These are phyloP conservation scores for Sparidentex hasta DNA, from an alignment of 2,797 vertebrate species.

Conservation along the genomic window DNA sequence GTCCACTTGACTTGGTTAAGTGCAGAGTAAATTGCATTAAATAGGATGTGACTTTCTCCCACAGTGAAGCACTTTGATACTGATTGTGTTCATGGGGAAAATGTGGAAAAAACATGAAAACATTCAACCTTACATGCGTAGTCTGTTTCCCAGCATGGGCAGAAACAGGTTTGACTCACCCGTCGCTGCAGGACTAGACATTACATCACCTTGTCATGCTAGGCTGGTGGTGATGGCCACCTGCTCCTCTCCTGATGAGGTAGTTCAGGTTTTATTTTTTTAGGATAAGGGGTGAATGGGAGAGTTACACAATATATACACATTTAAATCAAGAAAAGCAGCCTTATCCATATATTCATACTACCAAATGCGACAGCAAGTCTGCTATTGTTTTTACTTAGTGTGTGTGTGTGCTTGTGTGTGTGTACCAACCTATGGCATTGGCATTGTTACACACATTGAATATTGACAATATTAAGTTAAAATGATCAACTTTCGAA, in stretches of 20 bases:
- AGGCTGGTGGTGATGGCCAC: background rate
- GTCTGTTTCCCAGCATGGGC: background rate
- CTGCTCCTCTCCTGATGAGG: background rate
- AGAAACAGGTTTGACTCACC: slow-evolving; percentile 5
- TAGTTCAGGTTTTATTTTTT: background rate
- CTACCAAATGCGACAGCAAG: too few species aligned
- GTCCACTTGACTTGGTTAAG: background rate
- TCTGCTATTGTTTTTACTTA: too few species aligned
- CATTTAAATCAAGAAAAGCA: background rate
- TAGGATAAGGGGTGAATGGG: background rate
- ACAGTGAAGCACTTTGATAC: background rate
- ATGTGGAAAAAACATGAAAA: slow-evolving; percentile 13
- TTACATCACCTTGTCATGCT: background rate
- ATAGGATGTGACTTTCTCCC: slow-evolving; percentile 1
- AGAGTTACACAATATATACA: background rate
- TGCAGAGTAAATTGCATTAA: background rate
- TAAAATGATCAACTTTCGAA: too few species aligned
- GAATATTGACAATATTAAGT: too few species aligned
- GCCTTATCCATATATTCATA: background rate
- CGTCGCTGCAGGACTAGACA: slow-evolving; percentile 1
- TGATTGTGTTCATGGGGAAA: background rate
- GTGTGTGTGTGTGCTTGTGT: too few species aligned
- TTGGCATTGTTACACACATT: too few species aligned
- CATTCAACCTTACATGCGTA: background rate
- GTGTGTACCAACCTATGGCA: too few species aligned